Evolutionary conservation across 2,113 vertebrate genomes (phyloP).

Genomic region (Pelmatolapia mariae): DNA sequence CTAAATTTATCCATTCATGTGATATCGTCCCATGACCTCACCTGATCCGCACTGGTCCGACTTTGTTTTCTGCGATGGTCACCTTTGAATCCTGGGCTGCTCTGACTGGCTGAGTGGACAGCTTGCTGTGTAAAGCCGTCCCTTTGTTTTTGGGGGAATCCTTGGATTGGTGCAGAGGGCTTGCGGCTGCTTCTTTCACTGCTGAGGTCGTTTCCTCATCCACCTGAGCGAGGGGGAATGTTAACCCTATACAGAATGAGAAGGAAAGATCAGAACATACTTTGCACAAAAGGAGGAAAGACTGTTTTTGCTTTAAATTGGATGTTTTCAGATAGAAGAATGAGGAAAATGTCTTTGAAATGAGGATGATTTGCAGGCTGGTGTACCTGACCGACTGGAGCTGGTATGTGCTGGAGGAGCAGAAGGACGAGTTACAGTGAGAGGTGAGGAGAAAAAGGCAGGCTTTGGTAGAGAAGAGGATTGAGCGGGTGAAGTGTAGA

Average conservation of each 20-base stretch:
- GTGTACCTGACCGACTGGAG: constrained; percentile 58
- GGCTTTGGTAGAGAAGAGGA: constrained; percentile 5
- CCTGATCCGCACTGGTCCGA: constrained; percentile 23
- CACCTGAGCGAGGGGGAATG: neutral
- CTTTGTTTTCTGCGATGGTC: neutral
- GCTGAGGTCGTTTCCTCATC: neutral
- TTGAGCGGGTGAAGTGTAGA: neutral
- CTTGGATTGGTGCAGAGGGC: neutral
- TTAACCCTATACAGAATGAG: neutral
- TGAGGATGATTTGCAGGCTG: neutral
- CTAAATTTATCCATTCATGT: neutral
- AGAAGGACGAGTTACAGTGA: neutral
- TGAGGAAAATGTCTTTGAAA: neutral
- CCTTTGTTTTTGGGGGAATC: neutral
- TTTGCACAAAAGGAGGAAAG: neutral
- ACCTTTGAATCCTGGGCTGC: neutral
- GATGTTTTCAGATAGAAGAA: neutral
- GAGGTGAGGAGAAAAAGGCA: constrained; percentile 12
- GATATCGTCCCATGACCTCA: constrained; percentile 17
- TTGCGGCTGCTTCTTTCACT: neutral
- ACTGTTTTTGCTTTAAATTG: neutral
- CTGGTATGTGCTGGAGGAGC: constrained; percentile 2
- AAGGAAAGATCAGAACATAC: neutral
- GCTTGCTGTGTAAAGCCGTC: constrained; percentile 11
- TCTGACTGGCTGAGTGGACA: neutral